Evolutionary conservation across 2,797 vertebrate species (phyloP).

Genomic region (Eutrigla gurnardus): DNA sequence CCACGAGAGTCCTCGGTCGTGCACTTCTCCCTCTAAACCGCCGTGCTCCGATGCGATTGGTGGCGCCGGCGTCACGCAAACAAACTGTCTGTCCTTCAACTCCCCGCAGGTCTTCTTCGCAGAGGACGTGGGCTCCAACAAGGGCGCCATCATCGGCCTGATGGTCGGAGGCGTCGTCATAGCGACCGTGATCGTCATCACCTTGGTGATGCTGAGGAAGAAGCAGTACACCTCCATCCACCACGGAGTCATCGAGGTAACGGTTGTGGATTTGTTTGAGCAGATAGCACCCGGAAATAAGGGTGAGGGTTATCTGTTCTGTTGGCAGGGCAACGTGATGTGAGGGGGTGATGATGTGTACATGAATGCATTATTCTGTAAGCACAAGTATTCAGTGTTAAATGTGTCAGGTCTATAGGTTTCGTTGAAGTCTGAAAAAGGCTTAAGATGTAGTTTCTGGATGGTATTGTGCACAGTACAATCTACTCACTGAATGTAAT

Average conservation of each 20-base stretch:
- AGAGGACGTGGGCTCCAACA: slow-evolving; percentile 96
- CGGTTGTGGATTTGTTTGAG: too few relatives aligned
- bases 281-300: too few relatives aligned
- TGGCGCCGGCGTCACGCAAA: background rate
- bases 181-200: slow-evolving; percentile 98
- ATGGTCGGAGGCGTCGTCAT: slow-evolving; percentile 99
- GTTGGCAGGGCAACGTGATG: background rate
- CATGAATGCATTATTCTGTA: background rate
- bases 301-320: slow-evolving; percentile 30
- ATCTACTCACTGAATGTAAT: slow-evolving; percentile 15
- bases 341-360: slow-evolving; percentile 19
- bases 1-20: background rate
- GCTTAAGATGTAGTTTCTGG: background rate
- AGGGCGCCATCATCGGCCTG: slow-evolving; percentile 97
- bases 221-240: slow-evolving; percentile 99
- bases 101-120: slow-evolving; percentile 93
- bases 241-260: slow-evolving; percentile 97
- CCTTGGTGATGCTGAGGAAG: slow-evolving; percentile 99
- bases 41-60: background rate
- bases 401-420: background rate
- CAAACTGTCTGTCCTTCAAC: slow-evolving; percentile 1
- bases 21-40: background rate
- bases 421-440: background rate
- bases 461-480: slow-evolving; percentile 1
- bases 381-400: background rate